Conservation (phyloP, 2,888 invertebrate species). For the Elgonia sp. region DNA sequence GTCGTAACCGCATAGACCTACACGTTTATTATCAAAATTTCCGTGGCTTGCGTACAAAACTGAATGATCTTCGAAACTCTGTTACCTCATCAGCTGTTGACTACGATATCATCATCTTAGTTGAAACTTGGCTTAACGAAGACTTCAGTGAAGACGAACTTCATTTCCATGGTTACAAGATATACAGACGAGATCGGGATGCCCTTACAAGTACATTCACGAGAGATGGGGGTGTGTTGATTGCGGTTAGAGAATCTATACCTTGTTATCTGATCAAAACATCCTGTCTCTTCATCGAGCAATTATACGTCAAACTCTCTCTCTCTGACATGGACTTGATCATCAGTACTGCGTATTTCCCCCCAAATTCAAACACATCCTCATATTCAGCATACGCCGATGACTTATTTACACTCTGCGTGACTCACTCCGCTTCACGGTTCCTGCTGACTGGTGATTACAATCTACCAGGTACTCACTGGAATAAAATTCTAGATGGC, state of each 20-base stretch:
- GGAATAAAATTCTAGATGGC: background rate
- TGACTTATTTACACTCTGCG: background rate
- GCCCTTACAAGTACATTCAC: background rate
- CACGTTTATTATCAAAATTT: no score
- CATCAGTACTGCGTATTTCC: background rate
- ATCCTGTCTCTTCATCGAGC: background rate
- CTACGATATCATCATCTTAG: no score
- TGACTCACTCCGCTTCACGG: background rate
- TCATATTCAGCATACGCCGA: background rate
- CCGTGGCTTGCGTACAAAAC: no score
- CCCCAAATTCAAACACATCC: background rate
- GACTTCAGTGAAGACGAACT: no score
- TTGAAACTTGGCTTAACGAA: no score
- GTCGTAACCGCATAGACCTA: no score
- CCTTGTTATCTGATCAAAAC: background rate
- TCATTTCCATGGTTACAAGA: no score
- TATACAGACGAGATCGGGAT: no score
- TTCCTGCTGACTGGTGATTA: background rate
- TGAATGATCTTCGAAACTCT: no score
- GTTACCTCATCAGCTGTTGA: no score
- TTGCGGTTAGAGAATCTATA: background rate
- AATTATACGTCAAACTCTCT: background rate
- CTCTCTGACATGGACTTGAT: background rate
- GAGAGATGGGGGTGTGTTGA: background rate
- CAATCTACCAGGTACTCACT: background rate